phyloP scores from a whole-genome alignment of 2,888 invertebrate species.

The Chromoteleia sp. region DNA sequence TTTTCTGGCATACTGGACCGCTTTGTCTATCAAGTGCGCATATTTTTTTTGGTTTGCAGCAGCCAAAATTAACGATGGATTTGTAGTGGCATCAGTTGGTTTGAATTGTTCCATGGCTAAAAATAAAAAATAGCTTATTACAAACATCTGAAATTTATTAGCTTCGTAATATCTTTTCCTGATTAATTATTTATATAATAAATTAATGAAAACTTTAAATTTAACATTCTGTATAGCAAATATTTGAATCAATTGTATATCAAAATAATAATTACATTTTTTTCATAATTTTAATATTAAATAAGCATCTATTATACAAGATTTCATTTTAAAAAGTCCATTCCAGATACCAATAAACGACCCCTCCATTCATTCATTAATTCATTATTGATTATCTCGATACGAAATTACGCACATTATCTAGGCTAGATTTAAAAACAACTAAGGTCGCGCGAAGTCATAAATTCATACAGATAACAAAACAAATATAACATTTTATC shows the following conservation, averaged over 20 bases:
- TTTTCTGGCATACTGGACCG: conserved; percentile 93
- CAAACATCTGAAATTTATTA: neutral
- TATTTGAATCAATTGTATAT: too few species aligned
- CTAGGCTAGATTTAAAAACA: conserved; percentile 41
- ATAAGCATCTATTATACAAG: too few species aligned
- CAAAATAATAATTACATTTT: too few species aligned
- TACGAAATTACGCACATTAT: conserved; percentile 10
- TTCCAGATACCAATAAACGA: neutral
- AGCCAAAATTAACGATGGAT: conserved; percentile 97
- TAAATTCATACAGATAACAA: conserved; percentile 9
- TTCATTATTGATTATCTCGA: conserved; percentile 15
- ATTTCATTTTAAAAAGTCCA: neutral
- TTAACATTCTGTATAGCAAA: too few species aligned
- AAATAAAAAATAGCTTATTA: too few species aligned
- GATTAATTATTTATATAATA: too few species aligned
- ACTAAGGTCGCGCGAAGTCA: conserved; percentile 14
- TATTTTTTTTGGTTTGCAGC: conserved; percentile 98
- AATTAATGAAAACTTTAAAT: too few species aligned
- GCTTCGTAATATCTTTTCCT: too few species aligned
- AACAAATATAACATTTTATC: conserved; percentile 1
- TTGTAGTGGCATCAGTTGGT: conserved; percentile 99
- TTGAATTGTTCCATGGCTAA: conserved; percentile 98
- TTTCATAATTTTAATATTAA: too few species aligned
- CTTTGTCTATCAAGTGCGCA: conserved; percentile 94
- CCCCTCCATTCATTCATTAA: neutral